Base-by-base conservation (phyloP, 2,797 vertebrate species). In the Chromis chromis region DNA sequence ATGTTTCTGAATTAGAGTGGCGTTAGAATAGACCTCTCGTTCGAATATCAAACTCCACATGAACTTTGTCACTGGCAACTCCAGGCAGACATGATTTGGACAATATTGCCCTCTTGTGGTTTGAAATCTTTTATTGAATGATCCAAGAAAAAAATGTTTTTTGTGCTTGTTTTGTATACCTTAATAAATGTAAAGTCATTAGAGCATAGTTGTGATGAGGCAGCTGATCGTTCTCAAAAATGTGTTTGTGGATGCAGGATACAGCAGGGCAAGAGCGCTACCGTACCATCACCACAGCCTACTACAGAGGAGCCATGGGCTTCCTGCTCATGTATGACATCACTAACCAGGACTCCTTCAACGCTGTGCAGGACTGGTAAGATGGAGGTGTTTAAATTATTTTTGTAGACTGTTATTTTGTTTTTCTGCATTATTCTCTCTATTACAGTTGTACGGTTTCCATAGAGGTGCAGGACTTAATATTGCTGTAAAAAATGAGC, bases 301-400 rank as follows among this genome's bases (percentile, higher is more conserved):
- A 98, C 86, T 98, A 98, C 93, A 93, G 97, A 44, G 97, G 96
- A 24, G 97, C 97, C 71, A 98, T 97, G 96, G 97, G 97, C 75
- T 98, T 98, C 90, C 93, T 98, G 87, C 95, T 98, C 39, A 96
- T 97, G 95, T 97, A 97, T 21, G 97, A 98, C 59, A 94, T 98
- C 69, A 93, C 96, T 36, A 98, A 96, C 90, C 94, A 96, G 85
- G 97, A 97, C 21, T 98, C 97, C 3, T 98, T 97, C 87, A 92
- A 63, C 0, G 96, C 96, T 0, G 96, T 97, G 27, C 96, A 97
- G 80, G 96, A 98, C 92, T 98, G 97, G 96, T 97, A 81, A 95
- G 96, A 78, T 19, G 13, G 24, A 19, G 19, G 31, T 12, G 13
- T 52, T 21, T 13, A 33, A 0, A 6, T 33, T 0, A 1, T 33